These are phyloP conservation scores for Rhinichthys osculus DNA, from an alignment of 2,797 vertebrate genomes.

Conservation along the genomic window DNA sequence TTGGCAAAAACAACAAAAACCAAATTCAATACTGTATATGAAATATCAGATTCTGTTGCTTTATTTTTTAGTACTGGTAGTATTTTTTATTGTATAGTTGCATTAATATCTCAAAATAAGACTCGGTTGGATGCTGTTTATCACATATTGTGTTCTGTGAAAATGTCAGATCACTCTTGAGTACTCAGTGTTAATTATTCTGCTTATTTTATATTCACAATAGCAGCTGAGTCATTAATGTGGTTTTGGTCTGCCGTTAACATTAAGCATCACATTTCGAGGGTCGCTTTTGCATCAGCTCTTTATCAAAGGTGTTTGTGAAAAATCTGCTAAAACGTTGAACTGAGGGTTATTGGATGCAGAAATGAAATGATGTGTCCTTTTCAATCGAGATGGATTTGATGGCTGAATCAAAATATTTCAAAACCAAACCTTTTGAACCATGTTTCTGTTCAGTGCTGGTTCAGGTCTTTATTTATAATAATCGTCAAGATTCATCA, in stretches of 20 bases:
- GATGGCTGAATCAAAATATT: background rate
- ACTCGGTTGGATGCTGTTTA: constrained; percentile 9
- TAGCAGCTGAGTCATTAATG: constrained; percentile 39
- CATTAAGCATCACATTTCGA: constrained; percentile 31
- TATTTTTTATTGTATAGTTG: background rate
- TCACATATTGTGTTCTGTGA: constrained; percentile 21
- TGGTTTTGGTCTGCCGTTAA: constrained; percentile 11
- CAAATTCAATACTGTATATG: too few relatives aligned
- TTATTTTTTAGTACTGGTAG: background rate
- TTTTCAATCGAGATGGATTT: background rate
- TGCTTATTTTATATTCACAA: constrained; percentile 29
- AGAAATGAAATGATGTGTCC: constrained; percentile 1
- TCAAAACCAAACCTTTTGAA: constrained; percentile 10
- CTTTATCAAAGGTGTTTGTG: constrained; percentile 18
- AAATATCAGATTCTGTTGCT: background rate
- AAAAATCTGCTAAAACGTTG: constrained; percentile 30
- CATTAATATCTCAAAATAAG: constrained; percentile 1
- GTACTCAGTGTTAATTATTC: constrained; percentile 28
- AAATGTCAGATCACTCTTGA: constrained; percentile 41
- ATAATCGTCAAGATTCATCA: constrained; percentile 1
- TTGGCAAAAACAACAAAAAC: too few relatives aligned
- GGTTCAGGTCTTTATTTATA: background rate
- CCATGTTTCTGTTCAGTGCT: constrained; percentile 19
- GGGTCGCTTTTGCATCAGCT: constrained; percentile 17
- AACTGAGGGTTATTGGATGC: background rate